Evolutionary conservation across 2,888 invertebrate genomes (phyloP), one percentile per base, ranked within the genome.

Genomic region (Strigamia crassipes): DNA sequence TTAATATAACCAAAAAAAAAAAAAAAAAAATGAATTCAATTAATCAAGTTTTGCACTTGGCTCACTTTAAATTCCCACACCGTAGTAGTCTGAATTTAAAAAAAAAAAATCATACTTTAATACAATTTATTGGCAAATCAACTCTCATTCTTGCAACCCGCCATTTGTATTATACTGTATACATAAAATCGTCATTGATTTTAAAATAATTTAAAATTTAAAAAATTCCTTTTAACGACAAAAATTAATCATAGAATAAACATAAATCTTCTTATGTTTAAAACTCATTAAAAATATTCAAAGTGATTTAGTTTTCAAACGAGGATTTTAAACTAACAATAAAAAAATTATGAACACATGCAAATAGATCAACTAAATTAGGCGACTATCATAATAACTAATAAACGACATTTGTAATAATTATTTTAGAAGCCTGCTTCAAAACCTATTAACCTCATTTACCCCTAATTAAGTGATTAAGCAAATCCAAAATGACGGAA

Each of bases 391-490:
- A 42, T 46, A 46, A 56, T 27, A 73, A 73, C 73, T 73, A 73
- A 73, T 73, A 31, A 31, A 27, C 27, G 73, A 73, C 73, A 73
- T 56, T 18, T 56, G 56, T 56, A 56, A 56, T 56, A 56, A 56
- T 56, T 56, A 56, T 18, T 56, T 9, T 18, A 18, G 56, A 56
- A 18, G 18, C 56, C n/a, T 18, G n/a, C 15, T 73, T 73, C 73
- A 73, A 73, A 73, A 73, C 27, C 31, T 31, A 73, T 73, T 73
- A 73, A 73, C 73, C 73, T 73, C 73, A 73, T 73, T 73, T 27
- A 73, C 73, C 27, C 73, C 73, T 31, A 73, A 73, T 73, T 73
- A 73, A 73, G 27, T 73, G 73, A 73, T 73, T 73, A 73, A 13
- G 31, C 31, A 73, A 73, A 73, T 73, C 73, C 15, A 73, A 73